Evolutionary conservation across 2,888 invertebrate genomes (phyloP).

Genomic region (Alviniconcha strummeri): DNA sequence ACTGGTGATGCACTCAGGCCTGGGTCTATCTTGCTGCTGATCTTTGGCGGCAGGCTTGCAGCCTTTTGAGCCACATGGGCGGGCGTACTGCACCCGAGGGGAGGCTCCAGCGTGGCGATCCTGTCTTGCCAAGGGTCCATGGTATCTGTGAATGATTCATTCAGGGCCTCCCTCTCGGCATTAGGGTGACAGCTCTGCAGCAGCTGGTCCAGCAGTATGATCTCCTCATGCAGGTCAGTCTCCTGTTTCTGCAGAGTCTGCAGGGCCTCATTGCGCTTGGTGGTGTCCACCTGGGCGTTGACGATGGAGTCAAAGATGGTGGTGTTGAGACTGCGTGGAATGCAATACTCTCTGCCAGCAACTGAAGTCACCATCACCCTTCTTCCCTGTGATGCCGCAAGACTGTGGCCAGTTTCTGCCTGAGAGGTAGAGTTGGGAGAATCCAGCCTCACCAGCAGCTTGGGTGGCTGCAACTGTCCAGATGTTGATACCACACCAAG

Average conservation of each 20-base stretch:
- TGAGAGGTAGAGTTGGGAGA: not conserved
- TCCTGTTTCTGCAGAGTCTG: conserved; percentile 59
- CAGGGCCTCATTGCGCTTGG: conserved; percentile 40
- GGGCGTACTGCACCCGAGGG: conserved; percentile 14
- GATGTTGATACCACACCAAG: not conserved
- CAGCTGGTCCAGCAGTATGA: conserved; percentile 65
- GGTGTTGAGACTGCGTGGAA: conserved; percentile 31
- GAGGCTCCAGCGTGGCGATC: conserved; percentile 6
- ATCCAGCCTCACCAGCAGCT: too few relatives aligned
- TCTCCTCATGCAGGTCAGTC: conserved; percentile 59
- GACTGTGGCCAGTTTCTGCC: not conserved
- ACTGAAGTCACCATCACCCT: not conserved
- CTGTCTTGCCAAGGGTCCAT: conserved; percentile 1
- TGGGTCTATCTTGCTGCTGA: conserved; percentile 24
- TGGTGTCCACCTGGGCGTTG: conserved; percentile 21
- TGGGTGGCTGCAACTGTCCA: not conserved
- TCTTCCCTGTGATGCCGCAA: not conserved
- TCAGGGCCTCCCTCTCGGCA: not conserved
- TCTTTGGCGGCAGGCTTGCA: conserved; percentile 38
- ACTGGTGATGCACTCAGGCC: not conserved
- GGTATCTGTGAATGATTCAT: not conserved
- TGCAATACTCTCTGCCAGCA: conserved; percentile 22
- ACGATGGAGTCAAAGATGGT: conserved; percentile 24
- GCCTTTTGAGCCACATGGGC: conserved; percentile 26
- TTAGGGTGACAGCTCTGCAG: conserved; percentile 50